phyloP scores from a whole-genome alignment of 1,140 invertebrate genomes.

The Oncopeltus fasciatus region DNA sequence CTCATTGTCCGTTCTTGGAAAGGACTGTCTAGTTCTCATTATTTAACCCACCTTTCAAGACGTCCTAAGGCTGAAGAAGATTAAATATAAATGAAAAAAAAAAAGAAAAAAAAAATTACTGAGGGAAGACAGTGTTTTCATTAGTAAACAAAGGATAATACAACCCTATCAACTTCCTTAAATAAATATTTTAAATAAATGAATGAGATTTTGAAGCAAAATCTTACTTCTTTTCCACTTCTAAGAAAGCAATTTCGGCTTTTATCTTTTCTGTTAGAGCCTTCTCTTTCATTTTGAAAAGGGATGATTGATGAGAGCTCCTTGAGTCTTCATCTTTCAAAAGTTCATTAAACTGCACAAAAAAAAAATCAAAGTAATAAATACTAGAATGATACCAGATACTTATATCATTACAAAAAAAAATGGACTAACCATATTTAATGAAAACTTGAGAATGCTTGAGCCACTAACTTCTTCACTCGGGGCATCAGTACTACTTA shows the following conservation, averaged over 20 bases:
- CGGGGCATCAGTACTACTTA: neutral
- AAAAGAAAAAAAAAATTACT: no score
- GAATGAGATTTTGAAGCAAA: neutral
- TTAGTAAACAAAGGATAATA: neutral
- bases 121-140: neutral
- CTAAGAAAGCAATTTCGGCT: conserved; percentile 14
- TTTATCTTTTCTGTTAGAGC: conserved; percentile 11
- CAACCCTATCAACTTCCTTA: neutral
- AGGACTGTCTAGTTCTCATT: no score
- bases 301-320: conserved; percentile 6
- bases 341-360: conserved; percentile 15
- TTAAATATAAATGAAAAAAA: no score
- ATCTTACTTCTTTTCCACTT: conserved; percentile 16
- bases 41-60: no score
- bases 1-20: no score
- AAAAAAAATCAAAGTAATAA: neutral
- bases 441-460: neutral
- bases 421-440: conserved; percentile 1
- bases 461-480: neutral
- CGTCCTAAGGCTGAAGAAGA: no score
- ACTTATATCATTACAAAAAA: neutral
- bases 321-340: conserved; percentile 19
- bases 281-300: conserved; percentile 15
- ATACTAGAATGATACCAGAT: neutral
- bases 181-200: neutral